Evolutionary conservation across 1,140 invertebrate genomes (phyloP).

Genomic region (Caenorhabditis inopinata): DNA sequence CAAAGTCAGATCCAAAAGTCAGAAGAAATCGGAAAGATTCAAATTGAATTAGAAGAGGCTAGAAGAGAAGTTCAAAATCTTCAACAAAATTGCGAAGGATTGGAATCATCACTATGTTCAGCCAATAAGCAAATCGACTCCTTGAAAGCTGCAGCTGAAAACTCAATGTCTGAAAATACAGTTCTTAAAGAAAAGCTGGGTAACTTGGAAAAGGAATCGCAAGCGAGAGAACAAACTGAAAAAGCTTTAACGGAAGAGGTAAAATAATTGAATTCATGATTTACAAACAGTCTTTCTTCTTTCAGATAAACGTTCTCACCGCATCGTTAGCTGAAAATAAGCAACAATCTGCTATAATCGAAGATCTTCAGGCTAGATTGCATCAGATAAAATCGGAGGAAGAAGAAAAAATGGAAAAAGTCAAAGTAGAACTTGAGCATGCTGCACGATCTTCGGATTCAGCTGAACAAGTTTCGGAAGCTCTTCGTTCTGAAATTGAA

Average conservation of each 20-base stretch:
- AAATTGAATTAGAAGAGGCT: too few species aligned
- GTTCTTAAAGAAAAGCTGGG: neutral
- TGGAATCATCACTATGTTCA: neutral
- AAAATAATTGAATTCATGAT: too few species aligned
- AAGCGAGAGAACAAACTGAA: neutral
- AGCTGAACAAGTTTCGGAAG: neutral
- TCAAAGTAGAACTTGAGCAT: neutral
- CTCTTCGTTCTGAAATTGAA: neutral
- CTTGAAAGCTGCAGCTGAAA: neutral
- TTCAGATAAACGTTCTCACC: neutral
- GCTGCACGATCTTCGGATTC: neutral
- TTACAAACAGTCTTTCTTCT: too few species aligned
- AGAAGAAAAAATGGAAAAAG: neutral
- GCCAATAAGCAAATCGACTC: neutral
- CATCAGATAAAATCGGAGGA: neutral
- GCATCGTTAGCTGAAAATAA: neutral
- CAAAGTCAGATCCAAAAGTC: too few species aligned
- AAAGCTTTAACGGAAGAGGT: slow-evolving; percentile 20
- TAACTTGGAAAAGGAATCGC: neutral
- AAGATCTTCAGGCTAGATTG: neutral
- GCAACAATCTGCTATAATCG: neutral
- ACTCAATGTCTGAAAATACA: neutral
- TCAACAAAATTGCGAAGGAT: neutral
- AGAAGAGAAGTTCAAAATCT: neutral
- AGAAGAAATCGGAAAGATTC: too few species aligned